Base-by-base conservation (phyloP, 2,888 invertebrate species). In the Pseudeuparius sepicola region DNA sequence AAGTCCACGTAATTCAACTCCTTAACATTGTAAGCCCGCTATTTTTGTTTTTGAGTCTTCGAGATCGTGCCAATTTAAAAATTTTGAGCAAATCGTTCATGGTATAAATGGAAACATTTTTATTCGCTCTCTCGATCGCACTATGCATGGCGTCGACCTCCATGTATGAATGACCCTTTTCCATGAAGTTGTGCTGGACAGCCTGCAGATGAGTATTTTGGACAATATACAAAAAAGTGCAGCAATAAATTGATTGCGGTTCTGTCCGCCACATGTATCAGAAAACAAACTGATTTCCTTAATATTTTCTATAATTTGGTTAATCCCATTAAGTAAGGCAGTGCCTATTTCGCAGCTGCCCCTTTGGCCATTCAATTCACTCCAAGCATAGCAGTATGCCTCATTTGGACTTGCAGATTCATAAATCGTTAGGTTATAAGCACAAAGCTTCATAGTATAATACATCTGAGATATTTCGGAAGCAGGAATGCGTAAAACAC, bases 321-420 rank as follows among this genome's bases (percentile, higher is more conserved):
- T 25, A 2, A 37, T 10, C 27, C 24, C 32, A 7, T 20, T 27
- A 5, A 27, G 14, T 16, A 33, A 17, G 9, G 33, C 16, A 3
- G 34, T 51, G 16, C 52, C 53, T 33, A 54, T 52, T 40, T 53
- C 53, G 26, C 24, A 40, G 41, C 48, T 51, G 13, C 31, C 31
- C 14, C 36, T 29, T 29, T 36, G 25, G 11, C 31, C 36, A 34
- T 34, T 18, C 30, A 37, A 7, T 34, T 40, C 40, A 10, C 23
- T 37, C 34, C 36, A 40, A 9, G 28, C 12, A 33, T 24, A 36
- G 15, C 39, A 40, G 39, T 43, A 47, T 14, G 48, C 49, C 24
- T 51, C 41, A 40, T 53, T 50, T 24, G 49, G 49, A n/a, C n/a
- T 25, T 13, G 43, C 43, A 14, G 45, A 43, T 45, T 53, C 51